These are phyloP conservation scores for Pitangus sulphuratus DNA, from an alignment of 2,797 vertebrate species.

Conservation along the genomic window DNA sequence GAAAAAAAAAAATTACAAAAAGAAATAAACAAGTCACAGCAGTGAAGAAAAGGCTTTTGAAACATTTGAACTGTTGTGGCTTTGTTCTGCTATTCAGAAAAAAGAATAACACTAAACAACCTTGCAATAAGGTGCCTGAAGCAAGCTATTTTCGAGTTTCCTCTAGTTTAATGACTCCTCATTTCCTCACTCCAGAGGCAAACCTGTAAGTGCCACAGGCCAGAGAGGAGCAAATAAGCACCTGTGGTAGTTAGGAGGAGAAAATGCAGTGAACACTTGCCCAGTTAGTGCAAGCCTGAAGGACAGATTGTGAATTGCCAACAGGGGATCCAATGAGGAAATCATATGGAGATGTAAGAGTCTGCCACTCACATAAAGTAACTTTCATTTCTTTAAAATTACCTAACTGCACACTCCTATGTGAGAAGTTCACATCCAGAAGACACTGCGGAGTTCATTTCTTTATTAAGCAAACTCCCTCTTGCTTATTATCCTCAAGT, in stretches of 20 bases:
- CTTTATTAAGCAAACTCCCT: background rate
- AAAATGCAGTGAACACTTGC: background rate
- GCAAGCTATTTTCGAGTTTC: background rate
- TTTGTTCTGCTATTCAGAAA: background rate
- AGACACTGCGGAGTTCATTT: background rate
- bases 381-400: background rate
- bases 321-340: background rate
- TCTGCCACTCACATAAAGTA: background rate
- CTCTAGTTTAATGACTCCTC: slow-evolving; percentile 34
- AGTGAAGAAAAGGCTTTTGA: background rate
- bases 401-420: background rate
- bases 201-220: background rate
- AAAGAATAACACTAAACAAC: background rate
- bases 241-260: background rate
- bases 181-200: slow-evolving; percentile 35
- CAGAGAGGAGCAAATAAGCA: background rate
- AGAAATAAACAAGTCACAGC: background rate
- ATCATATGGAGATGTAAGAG: background rate
- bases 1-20: background rate
- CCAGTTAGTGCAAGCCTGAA: background rate
- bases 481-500: background rate
- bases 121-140: slow-evolving; percentile 25
- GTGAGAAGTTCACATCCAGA: background rate
- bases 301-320: background rate
- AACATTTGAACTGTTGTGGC: background rate